Percentiles rank a stretch among this genome's conserved stretches.
Conservation (phyloP, 2,113 vertebrate species). For the Hiodon tergisus region DNA sequence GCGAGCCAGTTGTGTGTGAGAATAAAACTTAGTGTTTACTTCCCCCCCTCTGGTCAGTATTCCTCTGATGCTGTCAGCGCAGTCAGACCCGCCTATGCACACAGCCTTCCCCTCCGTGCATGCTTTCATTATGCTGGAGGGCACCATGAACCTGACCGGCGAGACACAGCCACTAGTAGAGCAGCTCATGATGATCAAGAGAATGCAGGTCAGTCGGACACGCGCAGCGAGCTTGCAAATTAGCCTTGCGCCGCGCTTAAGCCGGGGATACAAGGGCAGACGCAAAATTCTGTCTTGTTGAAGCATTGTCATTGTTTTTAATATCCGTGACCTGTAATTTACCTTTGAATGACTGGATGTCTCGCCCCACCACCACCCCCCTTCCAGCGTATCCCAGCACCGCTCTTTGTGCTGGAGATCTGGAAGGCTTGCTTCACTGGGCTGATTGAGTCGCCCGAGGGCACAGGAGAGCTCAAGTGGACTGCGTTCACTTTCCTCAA, state of each 20-base stretch:
- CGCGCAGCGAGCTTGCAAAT: no score
- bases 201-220: constrained; percentile 81
- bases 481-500: constrained; percentile 97
- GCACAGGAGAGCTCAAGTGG: constrained; percentile 96
- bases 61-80: constrained; percentile 77
- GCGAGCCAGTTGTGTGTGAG: no score
- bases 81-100: constrained; percentile 68
- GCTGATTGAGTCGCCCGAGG: constrained; percentile 94
- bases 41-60: constrained; percentile 61
- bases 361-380: not conserved
- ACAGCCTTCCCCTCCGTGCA: constrained; percentile 88
- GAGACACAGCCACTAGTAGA: constrained; percentile 89
- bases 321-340: not conserved
- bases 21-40: not conserved
- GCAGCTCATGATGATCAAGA: constrained; percentile 96
- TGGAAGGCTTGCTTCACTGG: constrained; percentile 98
- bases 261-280: not conserved
- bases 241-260: not conserved
- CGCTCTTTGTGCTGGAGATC: constrained; percentile 88
- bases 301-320: no score
- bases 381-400: constrained; percentile 76
- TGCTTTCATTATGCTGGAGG: constrained; percentile 87
- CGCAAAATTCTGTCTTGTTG: no score
- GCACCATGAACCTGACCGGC: constrained; percentile 94
- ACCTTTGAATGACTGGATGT: not conserved